phyloP scores from a whole-genome alignment of 2,797 vertebrate species.

The Trichosurus vulpecula region DNA sequence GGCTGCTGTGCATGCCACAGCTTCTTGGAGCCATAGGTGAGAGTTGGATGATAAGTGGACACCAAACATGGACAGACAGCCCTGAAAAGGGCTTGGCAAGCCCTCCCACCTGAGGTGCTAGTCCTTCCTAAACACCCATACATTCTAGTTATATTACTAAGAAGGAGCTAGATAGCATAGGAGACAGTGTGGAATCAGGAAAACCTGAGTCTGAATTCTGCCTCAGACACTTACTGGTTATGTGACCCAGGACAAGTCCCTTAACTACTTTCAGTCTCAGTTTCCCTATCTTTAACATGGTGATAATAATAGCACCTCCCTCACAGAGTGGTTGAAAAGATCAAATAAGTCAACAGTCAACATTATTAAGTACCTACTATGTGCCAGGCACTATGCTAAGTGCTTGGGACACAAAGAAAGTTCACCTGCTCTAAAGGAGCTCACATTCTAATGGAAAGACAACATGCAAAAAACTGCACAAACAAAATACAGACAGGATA shows the following conservation, averaged over 20 bases:
- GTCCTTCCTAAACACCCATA: not conserved
- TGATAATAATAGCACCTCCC: not conserved
- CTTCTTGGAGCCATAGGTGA: not conserved
- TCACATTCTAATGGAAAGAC: too few species aligned
- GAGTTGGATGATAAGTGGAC: not conserved
- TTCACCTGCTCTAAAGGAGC: too few species aligned
- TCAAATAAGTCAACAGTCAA: not conserved
- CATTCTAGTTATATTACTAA: not conserved
- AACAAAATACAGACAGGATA: too few species aligned
- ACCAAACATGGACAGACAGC: not conserved
- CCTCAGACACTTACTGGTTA: not conserved
- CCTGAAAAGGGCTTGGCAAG: not conserved
- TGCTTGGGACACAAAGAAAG: not conserved
- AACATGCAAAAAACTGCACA: too few species aligned
- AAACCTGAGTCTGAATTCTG: not conserved
- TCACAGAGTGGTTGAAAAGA: not conserved
- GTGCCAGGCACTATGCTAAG: not conserved
- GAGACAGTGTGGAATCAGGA: not conserved
- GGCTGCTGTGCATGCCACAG: not conserved
- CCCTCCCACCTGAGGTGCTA: not conserved
- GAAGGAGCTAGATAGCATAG: not conserved
- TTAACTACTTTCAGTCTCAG: not conserved
- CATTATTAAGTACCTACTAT: not conserved
- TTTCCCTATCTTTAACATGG: not conserved
- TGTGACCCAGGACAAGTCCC: too few species aligned